Evolutionary conservation across 2,113 vertebrate genomes (phyloP), one percentile per base, ranked within the genome.

Genomic region (Caloenas nicobarica): DNA sequence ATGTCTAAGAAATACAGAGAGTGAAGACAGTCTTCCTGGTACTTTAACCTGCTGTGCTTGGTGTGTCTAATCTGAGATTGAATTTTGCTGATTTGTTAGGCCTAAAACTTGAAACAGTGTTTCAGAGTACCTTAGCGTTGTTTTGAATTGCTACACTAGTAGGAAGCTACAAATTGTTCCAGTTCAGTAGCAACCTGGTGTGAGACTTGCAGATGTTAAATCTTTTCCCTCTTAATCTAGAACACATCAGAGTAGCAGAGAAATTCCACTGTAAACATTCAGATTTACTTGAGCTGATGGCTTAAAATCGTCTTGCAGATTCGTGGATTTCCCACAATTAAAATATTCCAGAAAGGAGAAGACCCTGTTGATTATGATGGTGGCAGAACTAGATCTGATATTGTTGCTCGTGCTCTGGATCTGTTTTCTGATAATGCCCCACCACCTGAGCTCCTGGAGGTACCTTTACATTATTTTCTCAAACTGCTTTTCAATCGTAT

Each of bases 311-410:
- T 91, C 42, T 97, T 91, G 91, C 95, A 99, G 99, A 98, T 99
- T 89, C 98, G 98, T 81, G 99, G 99, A 74, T 99, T 99, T 95
- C 99, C 99, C 85, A 99, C 99, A 53, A 99, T 99, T 96, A 99
- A 99, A 97, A 97, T 99, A 74, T 99, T 99, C 97, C 99, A 98
- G 93, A 99, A 99, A 97, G 99, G 99, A 50, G 99, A 99, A 88
- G 98, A 99, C 51, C 99, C 99, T 3, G 97, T 98, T 94, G 99
- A 99, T 96, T 99, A 99, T 76, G 98, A 99, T 25, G 99, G 99
- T 57, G 99, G 99, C 5, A 98, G 99, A 92, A 98, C 99, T 15
- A 98, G 98, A 42, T 97, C 98, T 0, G 99, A 99, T 96, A 99
- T 99, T 8, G 74, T 99, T 44, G 96, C 98, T 78, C 97, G 96